Percentiles rank a stretch among this genome's conserved stretches.
These are phyloP conservation scores for Aepyceros melampus DNA, from an alignment of 2,113 vertebrate species.

Conservation along the genomic window DNA sequence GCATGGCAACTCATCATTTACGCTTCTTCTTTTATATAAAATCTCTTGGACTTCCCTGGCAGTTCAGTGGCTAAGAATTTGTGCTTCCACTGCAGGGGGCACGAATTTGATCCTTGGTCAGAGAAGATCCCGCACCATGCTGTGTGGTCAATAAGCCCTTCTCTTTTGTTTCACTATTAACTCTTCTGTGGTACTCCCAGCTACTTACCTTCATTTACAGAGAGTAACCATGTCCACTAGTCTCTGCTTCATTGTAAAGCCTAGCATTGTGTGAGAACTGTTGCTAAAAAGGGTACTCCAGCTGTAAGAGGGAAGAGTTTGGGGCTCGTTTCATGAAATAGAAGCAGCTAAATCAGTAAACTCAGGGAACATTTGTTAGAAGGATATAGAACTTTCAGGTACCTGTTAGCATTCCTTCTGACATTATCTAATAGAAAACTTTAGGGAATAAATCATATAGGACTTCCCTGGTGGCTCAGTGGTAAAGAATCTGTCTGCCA, in stretches of 20 bases:
- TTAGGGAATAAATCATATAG: not conserved
- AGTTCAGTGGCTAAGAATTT: not conserved
- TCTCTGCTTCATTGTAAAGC: not conserved
- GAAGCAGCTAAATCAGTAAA: not conserved
- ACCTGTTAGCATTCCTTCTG: not conserved
- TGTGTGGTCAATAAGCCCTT: not conserved
- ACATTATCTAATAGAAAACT: not conserved
- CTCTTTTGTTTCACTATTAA: not conserved
- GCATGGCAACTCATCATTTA: not conserved
- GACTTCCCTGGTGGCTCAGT: not conserved
- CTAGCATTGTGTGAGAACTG: not conserved
- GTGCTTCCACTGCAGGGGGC: not conserved
- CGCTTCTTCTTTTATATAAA: not conserved
- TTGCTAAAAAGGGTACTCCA: not conserved
- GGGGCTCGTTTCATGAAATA: not conserved
- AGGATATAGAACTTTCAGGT: not conserved
- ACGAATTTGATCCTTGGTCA: not conserved
- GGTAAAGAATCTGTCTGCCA: not conserved
- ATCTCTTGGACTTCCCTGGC: not conserved
- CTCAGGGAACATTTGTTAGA: not conserved
- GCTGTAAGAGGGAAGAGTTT: not conserved
- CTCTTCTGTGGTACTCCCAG: not conserved
- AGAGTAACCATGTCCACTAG: not conserved
- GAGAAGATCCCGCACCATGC: not conserved
- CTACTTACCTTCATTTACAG: fast-evolving